These are phyloP conservation scores for Pyrgilauda ruficollis DNA, from an alignment of 2,113 vertebrate genomes.

Conservation along the genomic window DNA sequence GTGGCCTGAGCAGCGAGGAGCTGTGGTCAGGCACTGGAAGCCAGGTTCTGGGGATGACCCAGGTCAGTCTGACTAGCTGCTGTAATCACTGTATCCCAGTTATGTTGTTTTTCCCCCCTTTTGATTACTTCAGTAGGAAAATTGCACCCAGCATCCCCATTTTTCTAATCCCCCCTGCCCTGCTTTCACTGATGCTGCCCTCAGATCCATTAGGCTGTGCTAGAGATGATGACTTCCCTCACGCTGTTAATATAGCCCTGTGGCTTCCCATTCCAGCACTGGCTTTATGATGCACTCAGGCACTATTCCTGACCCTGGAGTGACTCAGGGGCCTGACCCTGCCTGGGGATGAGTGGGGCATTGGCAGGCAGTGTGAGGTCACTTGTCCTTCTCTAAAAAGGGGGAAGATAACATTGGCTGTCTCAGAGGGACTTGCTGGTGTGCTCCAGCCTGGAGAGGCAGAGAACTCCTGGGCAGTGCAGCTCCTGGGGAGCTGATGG, in stretches of 20 bases:
- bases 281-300: accelerated
- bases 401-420: background rate
- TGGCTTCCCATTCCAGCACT: background rate
- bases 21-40: background rate
- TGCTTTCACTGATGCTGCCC: background rate
- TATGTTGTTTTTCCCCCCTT: background rate
- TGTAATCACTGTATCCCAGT: background rate
- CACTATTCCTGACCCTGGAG: background rate
- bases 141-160: accelerated
- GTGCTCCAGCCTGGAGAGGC: background rate
- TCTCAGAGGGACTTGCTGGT: background rate
- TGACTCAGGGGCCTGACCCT: background rate
- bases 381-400: background rate
- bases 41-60: background rate
- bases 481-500: background rate
- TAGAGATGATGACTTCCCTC: background rate
- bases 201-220: background rate
- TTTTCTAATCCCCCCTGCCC: background rate
- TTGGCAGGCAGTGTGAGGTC: background rate
- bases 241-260: background rate
- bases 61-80: background rate
- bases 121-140: background rate
- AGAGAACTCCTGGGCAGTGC: accelerated
- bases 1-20: background rate
- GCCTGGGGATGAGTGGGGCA: background rate